Evolutionary conservation across 2,888 invertebrate genomes (phyloP), one percentile per base, ranked within the genome.

Genomic region (Drosophila demipolita): DNA sequence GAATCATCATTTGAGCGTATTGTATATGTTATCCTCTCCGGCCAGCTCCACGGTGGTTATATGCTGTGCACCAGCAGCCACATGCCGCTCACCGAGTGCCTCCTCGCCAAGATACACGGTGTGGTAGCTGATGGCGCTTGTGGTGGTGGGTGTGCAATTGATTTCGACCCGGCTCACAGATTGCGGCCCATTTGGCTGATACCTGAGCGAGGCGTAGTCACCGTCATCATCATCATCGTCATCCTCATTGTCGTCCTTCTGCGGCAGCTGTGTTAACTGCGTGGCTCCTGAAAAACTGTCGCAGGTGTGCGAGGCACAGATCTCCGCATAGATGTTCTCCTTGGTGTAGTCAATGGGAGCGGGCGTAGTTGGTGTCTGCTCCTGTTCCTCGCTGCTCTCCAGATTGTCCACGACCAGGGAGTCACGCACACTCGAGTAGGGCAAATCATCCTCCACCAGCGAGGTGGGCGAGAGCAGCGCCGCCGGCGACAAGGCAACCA

Each of bases 281-380:
- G 91, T 90, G 63, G 82, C 79, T 48, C 75, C 73, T 45, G 88
- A 86, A 67, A 83, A 80, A 20, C 82, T 87, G 50, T 90, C 87
- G 49, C 87, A 86, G 35, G 87, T 89, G 38, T 86, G 84, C 35
- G 90, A 89, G 42, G 92, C 91, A 74, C 95, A 96, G 68, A 96
- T 96, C 92, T 96, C 96, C 58, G 96, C 95, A 89, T 96, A 96
- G 82, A 96, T 96, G 83, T 96, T 96, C 85, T 96, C 96, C 87
- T 95, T 93, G 38, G 92, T 83, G 67, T 93, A 92, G 50, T 93
- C 92, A 58, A 88, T 71, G 8, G 88, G 91, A 58, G 88, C 75
- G 7, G 89, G 83, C 52, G 83, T 76, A 52, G 73, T 66, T 5
- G 32, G 17, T 2, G 62, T 70, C 42, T 36, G 66, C 33, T 50